Base-by-base conservation (phyloP, 2,888 invertebrate genomes). In the Hirtodrosophila trivittata region DNA sequence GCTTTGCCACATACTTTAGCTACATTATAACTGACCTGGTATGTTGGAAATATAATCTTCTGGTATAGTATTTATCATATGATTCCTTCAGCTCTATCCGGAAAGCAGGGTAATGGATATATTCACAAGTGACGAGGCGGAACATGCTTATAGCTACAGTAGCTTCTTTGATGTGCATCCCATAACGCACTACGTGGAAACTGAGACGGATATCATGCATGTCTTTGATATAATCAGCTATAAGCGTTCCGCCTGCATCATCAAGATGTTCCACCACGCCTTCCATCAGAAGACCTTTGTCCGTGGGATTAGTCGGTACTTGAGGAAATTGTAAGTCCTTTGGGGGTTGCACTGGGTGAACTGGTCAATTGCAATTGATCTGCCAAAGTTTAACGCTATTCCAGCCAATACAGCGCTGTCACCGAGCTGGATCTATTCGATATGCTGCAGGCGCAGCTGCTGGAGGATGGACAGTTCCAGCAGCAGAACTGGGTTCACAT, bases 21-120 rank as follows among this genome's bases (percentile, higher is more conserved):
- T 89, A 90, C 47, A 62, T 90, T 10, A 76, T 87, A 7, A 84
- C 88, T 0, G 88, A 89, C 76, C 55, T 88, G 84, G 90, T 89
- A 80, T 42, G 75, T 26, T 1, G 0, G n/a, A 1, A 35, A 13
- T n/a, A n/a, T n/a, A n/a, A n/a, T n/a, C n/a, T n/a, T n/a, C n/a
- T n/a, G n/a, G n/a, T n/a, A n/a, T n/a, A n/a, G n/a, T n/a, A n/a
- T n/a, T n/a, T n/a, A n/a, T n/a, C n/a, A n/a, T n/a, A 35, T 35
- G 10, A 7, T 9, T 35, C 7, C 91, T 91, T 14, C 50, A 95
- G 94, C 92, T 94, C 9, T 93, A 93, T 77, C 91, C 92, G 0
- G 89, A 92, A 94, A 94, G 93, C 95, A 95, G 77, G 93, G 95
- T 0, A 73, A 86, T 88, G 57, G 95, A 95, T 74, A 92, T 93